These are phyloP conservation scores for Catharus minimus DNA, from an alignment of 2,113 vertebrate species.

Conservation along the genomic window DNA sequence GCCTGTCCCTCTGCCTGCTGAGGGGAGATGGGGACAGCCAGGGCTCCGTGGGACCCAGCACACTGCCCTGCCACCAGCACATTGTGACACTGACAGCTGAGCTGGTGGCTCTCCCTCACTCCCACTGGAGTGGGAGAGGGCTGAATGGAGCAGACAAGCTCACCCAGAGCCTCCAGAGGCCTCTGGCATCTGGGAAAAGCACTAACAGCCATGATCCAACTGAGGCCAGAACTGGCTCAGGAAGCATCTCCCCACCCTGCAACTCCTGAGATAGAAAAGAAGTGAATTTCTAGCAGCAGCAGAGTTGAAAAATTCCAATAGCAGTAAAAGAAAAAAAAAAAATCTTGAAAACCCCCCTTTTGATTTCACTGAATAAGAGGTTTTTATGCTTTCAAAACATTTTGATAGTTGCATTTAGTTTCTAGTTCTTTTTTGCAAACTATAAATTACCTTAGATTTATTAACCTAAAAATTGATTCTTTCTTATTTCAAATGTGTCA, in stretches of 20 bases:
- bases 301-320: background rate
- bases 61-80: background rate
- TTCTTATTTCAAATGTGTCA: slow-evolving; percentile 22
- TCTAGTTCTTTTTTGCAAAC: slow-evolving; percentile 26
- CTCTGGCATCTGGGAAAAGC: background rate
- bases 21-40: background rate
- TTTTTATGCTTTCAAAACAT: slow-evolving; percentile 21
- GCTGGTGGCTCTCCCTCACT: background rate
- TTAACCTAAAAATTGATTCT: slow-evolving; percentile 49
- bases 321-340: background rate
- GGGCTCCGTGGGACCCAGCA: background rate
- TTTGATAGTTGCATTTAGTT: slow-evolving; percentile 55
- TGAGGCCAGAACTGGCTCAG: background rate
- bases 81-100: fast-evolving
- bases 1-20: background rate
- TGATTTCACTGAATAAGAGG: background rate
- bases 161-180: fast-evolving
- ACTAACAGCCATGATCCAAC: background rate
- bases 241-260: background rate
- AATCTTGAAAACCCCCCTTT: background rate
- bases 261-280: background rate
- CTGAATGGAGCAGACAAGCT: background rate
- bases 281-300: background rate
- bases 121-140: background rate
- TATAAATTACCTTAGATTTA: slow-evolving; percentile 46